These are phyloP conservation scores for Rhineura floridana DNA, from an alignment of 2,113 vertebrate genomes.

Conservation along the genomic window DNA sequence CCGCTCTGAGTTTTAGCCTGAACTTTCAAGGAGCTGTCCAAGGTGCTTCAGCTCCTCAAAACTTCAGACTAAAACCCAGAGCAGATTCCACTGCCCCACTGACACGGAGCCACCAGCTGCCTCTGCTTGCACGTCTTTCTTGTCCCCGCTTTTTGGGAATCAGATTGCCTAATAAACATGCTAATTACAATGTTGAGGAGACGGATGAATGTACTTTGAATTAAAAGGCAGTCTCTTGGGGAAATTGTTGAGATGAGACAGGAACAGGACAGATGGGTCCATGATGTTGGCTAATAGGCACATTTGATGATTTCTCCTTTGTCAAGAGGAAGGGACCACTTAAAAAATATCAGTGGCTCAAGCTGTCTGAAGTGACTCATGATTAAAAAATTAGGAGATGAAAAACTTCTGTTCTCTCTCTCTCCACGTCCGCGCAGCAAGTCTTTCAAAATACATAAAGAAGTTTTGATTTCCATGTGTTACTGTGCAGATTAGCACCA, in stretches of 20 bases:
- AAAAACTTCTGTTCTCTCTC: background rate
- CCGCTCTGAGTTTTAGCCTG: no score
- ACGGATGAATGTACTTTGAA: background rate
- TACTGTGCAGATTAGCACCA: background rate
- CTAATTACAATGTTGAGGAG: constrained; percentile 1
- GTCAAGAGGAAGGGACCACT: background rate
- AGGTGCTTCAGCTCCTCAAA: no score
- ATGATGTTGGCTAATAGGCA: constrained; percentile 1
- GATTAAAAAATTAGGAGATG: background rate
- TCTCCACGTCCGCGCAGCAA: background rate
- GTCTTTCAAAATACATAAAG: background rate
- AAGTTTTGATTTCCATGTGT: background rate
- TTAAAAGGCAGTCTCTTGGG: background rate
- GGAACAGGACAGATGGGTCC: background rate
- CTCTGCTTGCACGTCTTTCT: no score
- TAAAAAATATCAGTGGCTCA: background rate
- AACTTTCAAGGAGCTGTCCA: no score
- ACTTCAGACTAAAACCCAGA: no score
- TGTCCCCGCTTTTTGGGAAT: background rate
- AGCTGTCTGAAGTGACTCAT: constrained; percentile 6
- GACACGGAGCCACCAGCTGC: no score
- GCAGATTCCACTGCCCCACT: no score
- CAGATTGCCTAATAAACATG: background rate
- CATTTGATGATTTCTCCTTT: background rate
- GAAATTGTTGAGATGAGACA: background rate